Evolutionary conservation across 2,797 vertebrate genomes (phyloP), one percentile per base, ranked within the genome.

Genomic region (Tenualosa ilisha): DNA sequence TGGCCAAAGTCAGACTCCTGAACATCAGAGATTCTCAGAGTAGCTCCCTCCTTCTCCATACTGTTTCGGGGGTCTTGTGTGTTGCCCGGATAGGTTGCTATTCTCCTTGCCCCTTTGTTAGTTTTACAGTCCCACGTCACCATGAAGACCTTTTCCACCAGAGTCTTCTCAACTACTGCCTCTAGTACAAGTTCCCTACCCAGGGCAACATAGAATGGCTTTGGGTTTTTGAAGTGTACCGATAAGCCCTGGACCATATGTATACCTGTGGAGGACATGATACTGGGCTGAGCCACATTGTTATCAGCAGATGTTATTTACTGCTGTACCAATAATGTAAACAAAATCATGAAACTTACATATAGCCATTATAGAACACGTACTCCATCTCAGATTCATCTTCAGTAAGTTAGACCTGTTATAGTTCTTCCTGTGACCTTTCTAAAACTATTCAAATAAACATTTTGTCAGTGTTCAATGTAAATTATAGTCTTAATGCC

Each of bases 151-250:
- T 2, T 46, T 2, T 91, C 46, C 89, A 0, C 0, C 11, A 17
- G 40, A 0, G 12, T 24, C 3, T 59, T 83, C 0, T 63, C 0
- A 9, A 88, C 40, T 1, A 26, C 0, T 11, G 84, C 86, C 26
- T 88, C 81, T 49, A 92, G 24, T 50, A 88, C 84, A 40, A 92
- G 72, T 0, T 46, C 82, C 13, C 26, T 59, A 0, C 81, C 85
- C 43, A 79, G 50, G 0, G 86, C 86, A 12, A 91, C 81, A 7
- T 83, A 26, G 5, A 89, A n/a, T n/a, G 68, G 65, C 1, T 24
- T 17, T 46, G 84, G 51, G 0, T n/a, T 65, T 1, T 6, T 84
- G 24, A 92, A 88, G 0, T 0, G 24, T 12, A 91, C 88, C 0
- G 81, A 79, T 9, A 89, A 4, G 15, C 86, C 50, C 46, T 8